A percentile compares a stretch with the other conserved stretches of the same genome.
Evolutionary conservation across 2,888 invertebrate genomes (phyloP).

Genomic region (Acanthococcus lagerstroemiae): DNA sequence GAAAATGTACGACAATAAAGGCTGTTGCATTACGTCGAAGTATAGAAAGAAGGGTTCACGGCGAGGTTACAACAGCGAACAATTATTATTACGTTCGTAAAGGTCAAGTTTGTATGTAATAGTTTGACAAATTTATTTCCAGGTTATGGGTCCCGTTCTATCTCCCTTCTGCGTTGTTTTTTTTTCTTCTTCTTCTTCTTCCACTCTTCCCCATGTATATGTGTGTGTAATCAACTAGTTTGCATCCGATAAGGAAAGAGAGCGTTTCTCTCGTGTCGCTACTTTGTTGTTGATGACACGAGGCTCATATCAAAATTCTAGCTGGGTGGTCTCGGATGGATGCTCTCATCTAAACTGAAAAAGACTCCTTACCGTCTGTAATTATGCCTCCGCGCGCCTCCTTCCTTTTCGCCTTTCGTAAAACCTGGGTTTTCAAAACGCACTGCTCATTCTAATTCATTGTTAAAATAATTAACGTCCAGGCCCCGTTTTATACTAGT

Average conservation of each 20-base stretch:
- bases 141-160: too few relatives aligned
- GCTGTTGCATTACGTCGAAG: too few relatives aligned
- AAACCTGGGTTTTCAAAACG: background rate
- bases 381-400: slow-evolving; percentile 13
- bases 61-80: too few relatives aligned
- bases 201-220: too few relatives aligned
- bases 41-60: too few relatives aligned
- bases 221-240: too few relatives aligned
- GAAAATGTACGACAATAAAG: background rate
- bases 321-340: slow-evolving; percentile 14
- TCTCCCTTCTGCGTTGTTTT: too few relatives aligned
- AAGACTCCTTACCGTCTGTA: slow-evolving; percentile 29
- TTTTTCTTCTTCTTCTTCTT: too few relatives aligned
- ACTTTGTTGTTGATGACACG: slow-evolving; percentile 30
- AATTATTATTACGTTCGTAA: too few relatives aligned
- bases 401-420: background rate
- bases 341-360: slow-evolving; percentile 14
- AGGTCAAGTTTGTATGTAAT: too few relatives aligned
- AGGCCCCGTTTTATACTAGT: slow-evolving; percentile 21
- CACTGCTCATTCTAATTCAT: slow-evolving; percentile 18
- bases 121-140: too few relatives aligned
- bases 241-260: background rate
- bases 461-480: slow-evolving; percentile 29
- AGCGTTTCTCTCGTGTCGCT: slow-evolving; percentile 16
- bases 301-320: slow-evolving; percentile 25